Base-by-base conservation (phyloP, 2,797 vertebrate genomes). In the Cynodonichthys magdalenae region DNA sequence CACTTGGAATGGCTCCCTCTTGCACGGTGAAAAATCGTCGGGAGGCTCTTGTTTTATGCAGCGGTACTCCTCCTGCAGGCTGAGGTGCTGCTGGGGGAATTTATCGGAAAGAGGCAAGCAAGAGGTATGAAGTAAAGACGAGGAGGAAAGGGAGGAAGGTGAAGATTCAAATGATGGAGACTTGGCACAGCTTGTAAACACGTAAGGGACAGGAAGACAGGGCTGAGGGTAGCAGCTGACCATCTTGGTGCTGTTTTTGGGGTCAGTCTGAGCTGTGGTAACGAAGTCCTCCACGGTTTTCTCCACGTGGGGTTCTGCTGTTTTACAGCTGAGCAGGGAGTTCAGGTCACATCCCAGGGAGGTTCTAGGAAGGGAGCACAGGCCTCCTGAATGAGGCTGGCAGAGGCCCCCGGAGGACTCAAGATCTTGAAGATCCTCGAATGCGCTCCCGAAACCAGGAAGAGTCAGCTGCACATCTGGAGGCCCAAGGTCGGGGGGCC, bases 1-100 rank as follows among this genome's bases (percentile, higher is more conserved):
- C 27, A 87, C 86, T 12, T 77, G 87, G 66, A 89, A 84, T 57
- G 88, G 80, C 80, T 92, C 93, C 73, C 85, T 84, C 52, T 91
- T 75, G 65, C 94, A 94, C 0, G 83, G 69, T 3, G 87, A 86
- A 63, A 93, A 93, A 75, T 95, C 94, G 0, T 96, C 95, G n/a
- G 65, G 64, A 0, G 95, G 95, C 74, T 98, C 96, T 89, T 95
- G 94, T 79, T 98, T 98, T 70, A 93, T 82, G 52, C 94, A 91
- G 67, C 84, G 89, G 65, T 86, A 80, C 64, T 90, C 46, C 9
- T 90, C 92, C 0, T 85, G 92, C 1, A 66, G 47, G 56, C 92
- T 93, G 15, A 81, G 89, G 29, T 91, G 94, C 15, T 89, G 80
- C 10, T 87, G 73, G 47, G 69, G 56, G 7, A 73, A 66, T 60